Base-by-base conservation (phyloP, 2,888 invertebrate species). In the Philonicus albiceps region DNA sequence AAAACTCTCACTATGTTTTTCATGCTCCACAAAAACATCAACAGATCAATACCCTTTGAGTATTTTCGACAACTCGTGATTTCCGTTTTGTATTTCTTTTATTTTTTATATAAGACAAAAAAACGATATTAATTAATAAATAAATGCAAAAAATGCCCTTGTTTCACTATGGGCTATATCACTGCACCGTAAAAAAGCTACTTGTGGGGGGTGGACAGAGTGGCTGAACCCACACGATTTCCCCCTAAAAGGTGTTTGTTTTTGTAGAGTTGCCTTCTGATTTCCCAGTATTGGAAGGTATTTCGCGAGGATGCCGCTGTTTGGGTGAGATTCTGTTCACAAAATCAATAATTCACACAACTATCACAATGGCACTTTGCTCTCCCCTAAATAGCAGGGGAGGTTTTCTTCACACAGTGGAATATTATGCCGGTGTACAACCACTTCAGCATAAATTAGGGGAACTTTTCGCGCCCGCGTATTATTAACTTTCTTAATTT, bases 261-360 rank as follows among this genome's bases (percentile, higher is more conserved):
- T 83, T 73, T 43, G 27, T 73, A 73, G 19, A 73, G n/a, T 84
- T 43, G 72, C 22, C 73, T 16, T 53, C 55, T 80, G 37, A 84
- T 84, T 84, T 84, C 73, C 84, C 84, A 84, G 73, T 84, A 84
- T 84, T 84, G 73, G n/a, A 73, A 27, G 73, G 43, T 73, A 73
- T 84, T 73, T 84, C 40, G 19, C 64, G 34, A 19, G 7, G 55
- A 83, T 22, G 40, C 22, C 64, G 34, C 72, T 83, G 31, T 64
- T 73, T 40, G 73, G 73, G 84, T 84, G 84, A 73, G 84, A 84
- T 43, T 72, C 30, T 73, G 37, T 84, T 84, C 43, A 84, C 34
- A 84, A 84, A 84, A 84, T 84, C 84, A 84, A 84, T 84, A 84
- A 84, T 84, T 73, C 73, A 73, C 84, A 53, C 84, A 72, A 84